Evolutionary conservation across 2,113 vertebrate genomes (phyloP).

Genomic region (Saimiri boliviensis): DNA sequence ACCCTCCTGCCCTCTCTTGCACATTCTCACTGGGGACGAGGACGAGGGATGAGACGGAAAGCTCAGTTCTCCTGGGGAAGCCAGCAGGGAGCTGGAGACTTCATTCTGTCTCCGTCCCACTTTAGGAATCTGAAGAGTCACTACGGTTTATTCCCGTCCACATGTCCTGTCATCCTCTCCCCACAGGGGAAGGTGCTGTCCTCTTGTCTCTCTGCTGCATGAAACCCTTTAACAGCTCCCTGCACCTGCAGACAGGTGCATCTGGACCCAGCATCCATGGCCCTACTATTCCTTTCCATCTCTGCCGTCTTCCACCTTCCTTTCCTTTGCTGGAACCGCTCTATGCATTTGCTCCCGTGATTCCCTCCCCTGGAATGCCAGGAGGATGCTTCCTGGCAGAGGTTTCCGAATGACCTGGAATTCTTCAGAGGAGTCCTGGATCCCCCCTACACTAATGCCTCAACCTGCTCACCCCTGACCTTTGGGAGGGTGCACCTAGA

Average conservation of each 20-base stretch:
- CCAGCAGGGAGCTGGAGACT: not conserved
- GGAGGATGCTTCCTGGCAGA: not conserved
- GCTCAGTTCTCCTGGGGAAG: not conserved
- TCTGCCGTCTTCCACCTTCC: not conserved
- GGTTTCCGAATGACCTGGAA: not conserved
- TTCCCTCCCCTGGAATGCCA: not conserved
- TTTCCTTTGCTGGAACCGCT: not conserved
- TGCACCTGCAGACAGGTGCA: not conserved
- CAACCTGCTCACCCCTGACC: not conserved
- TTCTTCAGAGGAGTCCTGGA: not conserved
- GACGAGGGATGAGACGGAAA: not conserved
- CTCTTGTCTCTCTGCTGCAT: not conserved
- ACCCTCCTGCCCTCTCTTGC: not conserved
- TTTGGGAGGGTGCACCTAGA: not conserved
- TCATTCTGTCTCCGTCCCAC: not conserved
- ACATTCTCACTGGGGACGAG: not conserved
- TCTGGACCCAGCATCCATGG: not conserved
- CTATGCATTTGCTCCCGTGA: not conserved
- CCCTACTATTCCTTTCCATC: fast-evolving
- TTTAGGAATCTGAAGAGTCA: not conserved
- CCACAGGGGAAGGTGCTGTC: not conserved
- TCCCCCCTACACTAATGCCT: fast-evolving
- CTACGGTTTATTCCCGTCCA: not conserved
- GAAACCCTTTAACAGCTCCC: not conserved
- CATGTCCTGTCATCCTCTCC: not conserved